Evolutionary conservation across 23 tunicate genomes (phyloP), one percentile per base, ranked within the genome.

Genomic region (Ascidia mentula): DNA sequence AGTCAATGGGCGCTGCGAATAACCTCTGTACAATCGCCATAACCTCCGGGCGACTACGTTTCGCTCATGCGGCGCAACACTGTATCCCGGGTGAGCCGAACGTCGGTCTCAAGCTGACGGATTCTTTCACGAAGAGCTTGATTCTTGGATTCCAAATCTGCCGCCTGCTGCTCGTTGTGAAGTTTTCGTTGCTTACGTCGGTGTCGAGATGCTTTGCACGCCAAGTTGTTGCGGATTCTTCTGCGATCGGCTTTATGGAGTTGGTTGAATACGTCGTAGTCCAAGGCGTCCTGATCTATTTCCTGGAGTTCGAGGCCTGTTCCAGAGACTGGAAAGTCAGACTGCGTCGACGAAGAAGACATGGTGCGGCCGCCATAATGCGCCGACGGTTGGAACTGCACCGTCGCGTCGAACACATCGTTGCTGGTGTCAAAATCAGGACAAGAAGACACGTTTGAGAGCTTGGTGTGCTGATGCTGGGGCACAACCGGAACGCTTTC

Each of bases 151-250:
- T 59, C 81, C 81, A 83, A 40, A 22, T 37, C 18, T 17, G 40
- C 75, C 0, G 80, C 81, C 6, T 31, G 75, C 35, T 34, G 38
- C 40, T 83, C 81, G 15, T 22, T 38, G 34, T 75, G 60, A 18
- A 40, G 18, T 72, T 86, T 86, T 24, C 90, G 60, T 18, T 42
- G 81, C 39, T 86, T 86, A 24, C 90, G 74, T 35, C 90, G 59
- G 32, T 65, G 59, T 36, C 90, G 79, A 9, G 90, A 86, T 1
- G 79, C 84, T 12, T 69, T 73, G 61, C 90, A 86, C 28, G 90
- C 90, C 20, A 15, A 34, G 40, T 86, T 86, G 74, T 86, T 86
- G 77, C 90, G 90, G 84, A 86, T 86, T 12, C 90, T 38, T 3
- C 75, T 59, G 18, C 45, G 75, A 73, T 86, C 90, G 34, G 46